Base-by-base conservation (phyloP, 2,888 invertebrate genomes). In the Xylota segnis region DNA sequence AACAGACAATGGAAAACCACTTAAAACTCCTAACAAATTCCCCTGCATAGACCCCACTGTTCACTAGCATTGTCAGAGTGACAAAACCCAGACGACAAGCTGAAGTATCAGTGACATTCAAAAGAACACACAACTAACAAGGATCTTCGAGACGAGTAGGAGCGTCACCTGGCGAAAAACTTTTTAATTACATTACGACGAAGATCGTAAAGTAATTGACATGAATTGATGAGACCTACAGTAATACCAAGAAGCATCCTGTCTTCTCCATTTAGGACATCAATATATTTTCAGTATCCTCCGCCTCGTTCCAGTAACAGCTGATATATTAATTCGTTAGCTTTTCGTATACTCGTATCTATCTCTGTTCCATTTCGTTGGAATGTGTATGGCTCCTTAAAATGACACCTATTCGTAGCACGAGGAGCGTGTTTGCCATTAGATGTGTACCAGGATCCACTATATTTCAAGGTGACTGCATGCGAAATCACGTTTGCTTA, bases 101-200 rank as follows among this genome's bases (percentile, higher is more conserved):
- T 59, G 16, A 68, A 43, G 63, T 59, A 43, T 16, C 14, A 27
- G 29, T 45, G n/a, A 37, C 45, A 59, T 54, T 52, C 43, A 54
- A 34, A 70, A 54, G 54, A 45, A 70, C 47, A 63, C 54, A 34
- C 50, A 16, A 37, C 43, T 7, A 43, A 52, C 23, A 43, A 50
- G 37, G n/a, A 16, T 14, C 2, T 4, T n/a, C n/a, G 18, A 65
- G n/a, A 58, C 1, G 5, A 32, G 18, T 18, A 10, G 27, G 32
- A 54, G 14, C 45, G 54, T 61, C 52, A 77, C 70, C 77, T 77
- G 70, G 61, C 32, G 59, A 40, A 56, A 83, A 83, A 83, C 68
- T 83, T 83, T 82, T 78, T 83, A 83, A 83, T 83, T 83, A 83
- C 74, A 78, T 83, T 83, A 74, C 83, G 40, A 68, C 66, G 74